These are phyloP conservation scores for Etheostoma nigrum DNA, from an alignment of 2,797 vertebrate genomes.

Conservation along the genomic window DNA sequence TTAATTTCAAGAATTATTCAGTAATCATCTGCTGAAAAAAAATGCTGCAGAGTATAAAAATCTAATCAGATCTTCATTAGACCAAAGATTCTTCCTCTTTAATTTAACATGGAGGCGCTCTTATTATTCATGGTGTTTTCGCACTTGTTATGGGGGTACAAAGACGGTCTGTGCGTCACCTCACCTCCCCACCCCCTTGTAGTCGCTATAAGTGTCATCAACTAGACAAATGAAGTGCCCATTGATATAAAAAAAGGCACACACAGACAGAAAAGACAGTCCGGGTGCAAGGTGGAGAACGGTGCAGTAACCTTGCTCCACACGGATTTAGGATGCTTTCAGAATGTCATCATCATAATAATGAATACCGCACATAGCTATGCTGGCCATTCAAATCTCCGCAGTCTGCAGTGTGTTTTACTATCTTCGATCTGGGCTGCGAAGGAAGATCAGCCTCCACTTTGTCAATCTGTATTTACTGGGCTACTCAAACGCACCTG, in stretches of 20 bases:
- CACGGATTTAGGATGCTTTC: background rate
- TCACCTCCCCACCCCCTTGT: slow-evolving; percentile 47
- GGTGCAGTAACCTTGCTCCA: slow-evolving; percentile 11
- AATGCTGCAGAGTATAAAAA: slow-evolving; percentile 28
- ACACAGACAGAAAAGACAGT: slow-evolving; percentile 22
- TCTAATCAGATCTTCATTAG: slow-evolving; percentile 17
- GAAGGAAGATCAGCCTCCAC: slow-evolving; percentile 37
- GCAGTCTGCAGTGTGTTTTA: slow-evolving; percentile 51
- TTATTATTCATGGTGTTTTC: slow-evolving; percentile 5
- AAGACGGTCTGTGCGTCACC: slow-evolving; percentile 57
- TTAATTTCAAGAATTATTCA: background rate
- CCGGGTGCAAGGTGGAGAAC: slow-evolving; percentile 21
- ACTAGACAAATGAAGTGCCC: slow-evolving; percentile 68
- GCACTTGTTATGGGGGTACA: slow-evolving; percentile 51
- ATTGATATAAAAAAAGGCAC: slow-evolving; percentile 48
- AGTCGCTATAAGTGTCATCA: slow-evolving; percentile 65
- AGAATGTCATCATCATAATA: slow-evolving; percentile 16
- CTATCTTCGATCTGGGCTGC: slow-evolving; percentile 59
- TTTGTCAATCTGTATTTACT: slow-evolving; percentile 40
- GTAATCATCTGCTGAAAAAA: slow-evolving; percentile 3
- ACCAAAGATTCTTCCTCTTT: background rate
- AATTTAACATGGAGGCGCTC: slow-evolving; percentile 29
- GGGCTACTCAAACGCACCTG: slow-evolving; percentile 41
- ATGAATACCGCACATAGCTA: slow-evolving; percentile 1
- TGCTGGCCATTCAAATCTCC: slow-evolving; percentile 12